A percentile compares a stretch with the other conserved stretches of the same genome.
phyloP scores from a whole-genome alignment of 2,888 invertebrate genomes.

The Morpho helenor region DNA sequence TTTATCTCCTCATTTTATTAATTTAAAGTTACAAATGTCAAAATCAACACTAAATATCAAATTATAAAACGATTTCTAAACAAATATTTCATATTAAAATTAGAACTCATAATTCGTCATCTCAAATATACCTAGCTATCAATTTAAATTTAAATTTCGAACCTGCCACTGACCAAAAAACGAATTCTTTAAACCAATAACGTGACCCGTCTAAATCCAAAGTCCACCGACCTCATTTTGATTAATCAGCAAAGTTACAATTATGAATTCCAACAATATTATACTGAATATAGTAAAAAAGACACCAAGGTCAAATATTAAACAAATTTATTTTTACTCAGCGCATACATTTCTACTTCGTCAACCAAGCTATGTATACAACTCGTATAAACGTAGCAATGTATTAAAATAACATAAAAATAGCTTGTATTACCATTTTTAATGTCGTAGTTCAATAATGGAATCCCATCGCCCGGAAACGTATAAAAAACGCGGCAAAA shows the following conservation, averaged over 20 bases:
- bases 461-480: slow-evolving; percentile 74
- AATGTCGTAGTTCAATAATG: slow-evolving; percentile 47
- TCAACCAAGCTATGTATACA: background rate
- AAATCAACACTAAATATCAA: no score
- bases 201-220: background rate
- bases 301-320: slow-evolving; percentile 30
- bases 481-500: slow-evolving; percentile 77
- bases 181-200: background rate
- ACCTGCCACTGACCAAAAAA: no score
- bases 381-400: slow-evolving; percentile 16
- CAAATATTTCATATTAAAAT: no score
- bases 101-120: no score
- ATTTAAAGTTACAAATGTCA: no score
- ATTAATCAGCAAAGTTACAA: slow-evolving; percentile 42
- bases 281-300: slow-evolving; percentile 37
- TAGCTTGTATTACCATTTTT: slow-evolving; percentile 21
- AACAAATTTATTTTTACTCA: slow-evolving; percentile 3
- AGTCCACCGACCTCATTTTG: slow-evolving; percentile 37
- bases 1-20: no score
- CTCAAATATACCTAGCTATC: no score
- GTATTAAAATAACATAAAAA: slow-evolving; percentile 15
- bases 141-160: background rate
- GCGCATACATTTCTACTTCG: slow-evolving; percentile 19
- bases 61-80: no score
- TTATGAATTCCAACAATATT: slow-evolving; percentile 50